Evolutionary conservation across 2,797 vertebrate species (phyloP), one percentile per base, ranked within the genome.

Genomic region (Glossophaga mutica): DNA sequence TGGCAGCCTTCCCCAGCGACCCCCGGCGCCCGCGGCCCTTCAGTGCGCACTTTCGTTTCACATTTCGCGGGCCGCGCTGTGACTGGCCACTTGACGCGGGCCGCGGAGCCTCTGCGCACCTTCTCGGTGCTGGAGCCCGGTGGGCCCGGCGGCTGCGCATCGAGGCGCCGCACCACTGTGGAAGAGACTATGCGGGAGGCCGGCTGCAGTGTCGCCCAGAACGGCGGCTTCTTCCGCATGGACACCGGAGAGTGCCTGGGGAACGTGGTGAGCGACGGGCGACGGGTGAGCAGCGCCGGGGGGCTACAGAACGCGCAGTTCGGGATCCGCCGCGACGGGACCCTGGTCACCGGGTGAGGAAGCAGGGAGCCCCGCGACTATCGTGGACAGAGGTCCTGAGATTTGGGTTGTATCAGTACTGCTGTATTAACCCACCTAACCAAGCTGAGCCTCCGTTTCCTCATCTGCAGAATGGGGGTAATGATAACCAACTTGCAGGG

Each of bases 221-320:
- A 99, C 2, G 99, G 98, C 5, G 99, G 99, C 10, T 99, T 98
- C 98, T 99, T 99, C 94, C 2, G 98, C 94, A 98, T 98, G 9
- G 0, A 0, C 0, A 96, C 92, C 0, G 97, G 98, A 6, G 11
- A 94, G 11, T 99, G 99, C 97, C 94, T 99, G 14, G 99, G 99
- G 14, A 99, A 99, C 26, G 96, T 99, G 68, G 99, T 99, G 97
- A 99, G 99, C 71, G 90, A 99, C 15, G 98, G 99, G 16, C 98
- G 90, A 90, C 83, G 97, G 98, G 99, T 99, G 96, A 98, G 68
- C 93, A 98, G 98, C 98, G 98, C 99, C 16, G 92, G 96, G 18
- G 99, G 99, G 0, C 34, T 99, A 73, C 99, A 99, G 97, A 99
- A 99, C 1, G 99, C 99, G n/a, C 99, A 99, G 98, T 99, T 99